Evolutionary conservation across 2,797 vertebrate genomes (phyloP).

Genomic region (Epinephelus awoara): DNA sequence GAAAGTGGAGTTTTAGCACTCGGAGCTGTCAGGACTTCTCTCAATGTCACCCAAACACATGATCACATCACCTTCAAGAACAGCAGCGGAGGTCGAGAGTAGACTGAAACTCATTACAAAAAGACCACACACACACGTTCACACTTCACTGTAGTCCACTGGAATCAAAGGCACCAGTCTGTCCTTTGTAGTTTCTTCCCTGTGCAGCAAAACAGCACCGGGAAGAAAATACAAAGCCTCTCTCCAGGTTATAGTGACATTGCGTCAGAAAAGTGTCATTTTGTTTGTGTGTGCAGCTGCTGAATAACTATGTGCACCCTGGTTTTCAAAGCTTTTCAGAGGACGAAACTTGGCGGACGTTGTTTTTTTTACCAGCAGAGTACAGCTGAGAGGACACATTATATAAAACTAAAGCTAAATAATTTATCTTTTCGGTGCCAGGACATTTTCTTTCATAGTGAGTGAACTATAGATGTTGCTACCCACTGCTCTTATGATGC

Average conservation of each 20-base stretch:
- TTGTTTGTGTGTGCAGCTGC: constrained; percentile 41
- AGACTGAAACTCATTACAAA: constrained; percentile 18
- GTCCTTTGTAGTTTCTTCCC: constrained; percentile 30
- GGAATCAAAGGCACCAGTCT: constrained; percentile 38
- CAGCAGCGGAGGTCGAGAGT: constrained; percentile 1
- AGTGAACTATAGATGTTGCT: constrained; percentile 3
- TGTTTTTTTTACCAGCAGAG: constrained; percentile 16
- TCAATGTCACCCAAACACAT: constrained; percentile 13
- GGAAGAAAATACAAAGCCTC: constrained; percentile 21
- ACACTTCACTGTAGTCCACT: background rate
- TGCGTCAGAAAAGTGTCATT: constrained; percentile 44
- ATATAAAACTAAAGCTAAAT: constrained; percentile 40
- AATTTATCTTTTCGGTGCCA: background rate
- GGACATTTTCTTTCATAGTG: constrained; percentile 2
- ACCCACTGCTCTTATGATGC: background rate
- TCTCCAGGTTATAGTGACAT: constrained; percentile 59
- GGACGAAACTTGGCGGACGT: constrained; percentile 20
- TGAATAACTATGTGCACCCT: constrained; percentile 36
- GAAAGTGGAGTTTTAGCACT: constrained; percentile 21
- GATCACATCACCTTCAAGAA: constrained; percentile 40
- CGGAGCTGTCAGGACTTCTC: background rate
- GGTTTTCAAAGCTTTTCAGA: constrained; percentile 18
- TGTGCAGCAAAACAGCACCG: constrained; percentile 29
- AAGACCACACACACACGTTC: background rate
- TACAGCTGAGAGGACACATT: background rate